A percentile compares a stretch with the other conserved stretches of the same genome.
Conservation (phyloP, 2,888 invertebrate species). For the Linyphia triangularis region DNA sequence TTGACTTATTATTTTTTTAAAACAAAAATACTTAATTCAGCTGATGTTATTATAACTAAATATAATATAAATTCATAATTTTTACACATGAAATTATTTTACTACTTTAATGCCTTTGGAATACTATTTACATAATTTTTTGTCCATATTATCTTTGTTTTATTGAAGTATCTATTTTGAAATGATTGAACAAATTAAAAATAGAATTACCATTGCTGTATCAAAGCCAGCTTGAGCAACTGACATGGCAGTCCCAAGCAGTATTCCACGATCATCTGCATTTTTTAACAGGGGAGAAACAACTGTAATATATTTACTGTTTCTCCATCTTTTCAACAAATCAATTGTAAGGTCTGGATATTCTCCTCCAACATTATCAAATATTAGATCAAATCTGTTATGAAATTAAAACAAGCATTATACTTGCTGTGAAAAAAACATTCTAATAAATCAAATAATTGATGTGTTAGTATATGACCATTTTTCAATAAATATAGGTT, state of each 20-base stretch:
- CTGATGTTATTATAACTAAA: too few species aligned
- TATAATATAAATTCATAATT: neutral
- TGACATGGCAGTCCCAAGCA: conserved; percentile 81
- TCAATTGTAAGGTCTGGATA: conserved; percentile 82
- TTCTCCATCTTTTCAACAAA: conserved; percentile 83
- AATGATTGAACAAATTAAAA: neutral
- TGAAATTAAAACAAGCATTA: too few species aligned
- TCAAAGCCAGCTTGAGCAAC: conserved; percentile 59
- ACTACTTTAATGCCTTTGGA: neutral
- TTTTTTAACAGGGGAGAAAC: conserved; percentile 89
- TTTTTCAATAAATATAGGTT: too few species aligned
- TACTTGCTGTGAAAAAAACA: conserved; percentile 77
- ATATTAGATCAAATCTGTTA: conserved; percentile 89
- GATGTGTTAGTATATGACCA: too few species aligned
- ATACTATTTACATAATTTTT: neutral
- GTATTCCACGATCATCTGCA: conserved; percentile 87
- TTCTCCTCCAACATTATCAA: conserved; percentile 88
- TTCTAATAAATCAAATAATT: too few species aligned
- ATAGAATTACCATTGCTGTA: conserved; percentile 55
- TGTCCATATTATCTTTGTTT: neutral
- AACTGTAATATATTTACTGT: conserved; percentile 88
- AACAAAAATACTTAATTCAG: too few species aligned
- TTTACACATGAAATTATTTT: neutral
- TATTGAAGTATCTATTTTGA: neutral
- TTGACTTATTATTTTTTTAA: too few species aligned